Evolutionary conservation across 2,888 invertebrate species (phyloP), one percentile per base, ranked within the genome.

Genomic region (Parthenolecanium corni): DNA sequence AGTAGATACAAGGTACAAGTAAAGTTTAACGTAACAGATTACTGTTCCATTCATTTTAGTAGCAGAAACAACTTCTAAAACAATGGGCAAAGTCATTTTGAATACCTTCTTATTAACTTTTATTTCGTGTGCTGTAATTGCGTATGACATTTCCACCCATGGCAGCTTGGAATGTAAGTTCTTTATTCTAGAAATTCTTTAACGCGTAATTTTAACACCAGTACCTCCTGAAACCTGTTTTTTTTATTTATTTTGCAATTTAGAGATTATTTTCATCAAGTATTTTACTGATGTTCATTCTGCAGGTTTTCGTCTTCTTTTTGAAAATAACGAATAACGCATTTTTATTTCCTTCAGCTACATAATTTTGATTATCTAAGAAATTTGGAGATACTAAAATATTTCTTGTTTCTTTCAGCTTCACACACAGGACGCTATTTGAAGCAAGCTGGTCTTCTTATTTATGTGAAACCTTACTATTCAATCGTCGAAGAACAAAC

Each of bases 391-490:
- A 31, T 31, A 31, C 9, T 6, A 31, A 31, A 9, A 31, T 31
- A 31, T 31, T 31, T 31, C 31, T 31, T 4, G 9, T 4, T 9
- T 31, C 31, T 52, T 52, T 21, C 52, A 62, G 62, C 52, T 11
- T 62, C 62, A 18, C 16, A 23, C 31, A 52, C 52, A 14, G 62
- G 62, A 24, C 62, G 52, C 18, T 52, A 31, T 16, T 9, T 62
- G 42, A 52, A 46, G 44, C 42, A 52, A 24, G 52, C 52, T 18
- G 52, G 52, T 6, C 23, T 62, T 5, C 25, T 62, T 12, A 44
- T 62, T n/a, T 49, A 62, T 40, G 52, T 62, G 1, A 62, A 62
- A 21, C 62, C 62, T 12, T 62, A 62, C 20, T 62, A 62, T 24
- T 25, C 21, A 1, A 23, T 52, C 11, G 40, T 52, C 11, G 62